Conservation (phyloP, 2,113 vertebrate species). For the Cranoglanis bouderius region DNA sequence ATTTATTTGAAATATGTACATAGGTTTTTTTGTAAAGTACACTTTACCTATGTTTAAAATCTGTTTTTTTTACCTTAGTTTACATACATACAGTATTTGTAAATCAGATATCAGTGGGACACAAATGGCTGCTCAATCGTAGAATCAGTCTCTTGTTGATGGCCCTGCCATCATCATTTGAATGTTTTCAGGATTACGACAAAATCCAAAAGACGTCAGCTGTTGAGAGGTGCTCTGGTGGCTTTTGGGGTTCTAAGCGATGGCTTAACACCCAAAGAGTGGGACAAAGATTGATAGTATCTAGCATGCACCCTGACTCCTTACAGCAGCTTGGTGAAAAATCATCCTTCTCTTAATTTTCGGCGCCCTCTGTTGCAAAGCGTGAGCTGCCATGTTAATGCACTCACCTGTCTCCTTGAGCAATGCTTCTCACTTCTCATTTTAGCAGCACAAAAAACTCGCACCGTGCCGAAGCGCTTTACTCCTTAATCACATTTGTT, state of each 20-base stretch:
- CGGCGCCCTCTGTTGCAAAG: constrained; percentile 27
- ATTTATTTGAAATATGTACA: neutral
- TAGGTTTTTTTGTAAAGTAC: neutral
- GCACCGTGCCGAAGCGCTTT: neutral
- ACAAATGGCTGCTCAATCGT: neutral
- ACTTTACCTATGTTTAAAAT: neutral
- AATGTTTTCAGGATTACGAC: constrained; percentile 5
- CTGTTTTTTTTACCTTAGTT: neutral
- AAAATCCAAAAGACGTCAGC: neutral
- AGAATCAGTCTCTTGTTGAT: neutral
- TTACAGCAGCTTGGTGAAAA: constrained; percentile 16
- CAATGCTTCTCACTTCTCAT: constrained; percentile 10
- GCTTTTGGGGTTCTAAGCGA: neutral
- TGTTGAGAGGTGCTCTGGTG: neutral
- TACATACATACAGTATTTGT: neutral
- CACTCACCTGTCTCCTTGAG: constrained; percentile 15
- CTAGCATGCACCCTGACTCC: constrained; percentile 10
- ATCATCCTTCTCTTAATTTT: constrained; percentile 28
- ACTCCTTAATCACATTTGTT: constrained; percentile 21
- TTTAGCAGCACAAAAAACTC: neutral
- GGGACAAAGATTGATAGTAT: constrained; percentile 37
- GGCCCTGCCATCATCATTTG: neutral
- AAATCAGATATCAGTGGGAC: constrained; percentile 7
- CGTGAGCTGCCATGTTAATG: constrained; percentile 34
- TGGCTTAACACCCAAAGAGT: neutral